Evolutionary conservation across 2,113 vertebrate species (phyloP).

Genomic region (Chinchilla lanigera): DNA sequence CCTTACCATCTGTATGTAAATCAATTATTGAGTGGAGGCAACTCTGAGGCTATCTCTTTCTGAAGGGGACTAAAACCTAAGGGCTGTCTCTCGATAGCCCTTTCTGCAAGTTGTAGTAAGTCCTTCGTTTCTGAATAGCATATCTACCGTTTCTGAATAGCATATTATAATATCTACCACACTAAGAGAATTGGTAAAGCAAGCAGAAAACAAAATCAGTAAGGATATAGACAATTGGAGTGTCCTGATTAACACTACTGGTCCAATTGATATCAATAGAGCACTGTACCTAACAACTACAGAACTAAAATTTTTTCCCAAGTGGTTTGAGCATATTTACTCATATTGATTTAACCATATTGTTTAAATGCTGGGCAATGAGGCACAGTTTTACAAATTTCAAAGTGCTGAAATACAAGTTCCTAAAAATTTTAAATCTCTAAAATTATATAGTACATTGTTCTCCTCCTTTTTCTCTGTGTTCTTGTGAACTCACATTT

Average conservation of each 20-base stretch:
- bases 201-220: slow-evolving; percentile 35
- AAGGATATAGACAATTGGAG: not conserved
- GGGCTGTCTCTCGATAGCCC: not conserved
- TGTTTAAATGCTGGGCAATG: slow-evolving; percentile 9
- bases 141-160: not conserved
- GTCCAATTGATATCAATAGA: slow-evolving; percentile 21
- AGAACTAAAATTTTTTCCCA: not conserved
- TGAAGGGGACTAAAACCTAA: not conserved
- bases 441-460: not conserved
- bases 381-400: slow-evolving; percentile 18
- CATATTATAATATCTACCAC: not conserved
- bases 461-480: too few relatives aligned
- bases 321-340: not conserved
- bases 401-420: not conserved
- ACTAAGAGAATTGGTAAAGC: not conserved
- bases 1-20: not conserved
- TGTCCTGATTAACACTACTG: not conserved
- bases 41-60: not conserved
- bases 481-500: too few relatives aligned
- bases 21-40: not conserved
- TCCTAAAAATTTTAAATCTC: not conserved
- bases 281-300: not conserved
- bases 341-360: not conserved
- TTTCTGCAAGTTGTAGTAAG: not conserved
- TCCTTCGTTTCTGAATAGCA: not conserved